Conservation (phyloP, 2,113 vertebrate species). For the Sturnira hondurensis region DNA sequence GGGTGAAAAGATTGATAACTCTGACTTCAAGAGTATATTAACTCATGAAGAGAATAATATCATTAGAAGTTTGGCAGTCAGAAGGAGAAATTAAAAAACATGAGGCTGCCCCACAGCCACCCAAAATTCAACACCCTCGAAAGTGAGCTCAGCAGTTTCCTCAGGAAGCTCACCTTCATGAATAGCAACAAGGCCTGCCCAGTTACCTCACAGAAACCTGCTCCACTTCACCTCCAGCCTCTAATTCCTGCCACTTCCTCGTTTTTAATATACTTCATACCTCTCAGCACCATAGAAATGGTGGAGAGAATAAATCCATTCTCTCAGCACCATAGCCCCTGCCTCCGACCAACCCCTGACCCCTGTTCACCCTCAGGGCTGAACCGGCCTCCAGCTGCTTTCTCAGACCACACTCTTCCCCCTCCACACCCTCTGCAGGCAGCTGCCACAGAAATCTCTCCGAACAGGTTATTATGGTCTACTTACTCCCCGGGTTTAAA, state of each 20-base stretch:
- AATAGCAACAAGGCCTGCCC: neutral
- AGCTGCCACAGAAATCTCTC: neutral
- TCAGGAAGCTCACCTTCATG: neutral
- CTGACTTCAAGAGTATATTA: neutral
- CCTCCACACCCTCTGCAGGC: neutral
- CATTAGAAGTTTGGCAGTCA: neutral
- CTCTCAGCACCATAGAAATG: too few relatives aligned
- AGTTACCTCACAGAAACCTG: neutral
- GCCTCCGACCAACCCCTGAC: neutral
- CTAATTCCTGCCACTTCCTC: neutral
- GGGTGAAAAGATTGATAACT: neutral
- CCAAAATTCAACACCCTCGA: neutral
- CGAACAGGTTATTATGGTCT: neutral
- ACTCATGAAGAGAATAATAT: neutral
- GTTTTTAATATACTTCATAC: neutral
- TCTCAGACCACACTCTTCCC: neutral
- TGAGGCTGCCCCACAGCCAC: neutral
- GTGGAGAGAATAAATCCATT: too few relatives aligned
- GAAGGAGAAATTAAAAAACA: neutral
- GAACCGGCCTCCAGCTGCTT: neutral
- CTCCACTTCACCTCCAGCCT: neutral
- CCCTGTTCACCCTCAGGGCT: rapidly evolving
- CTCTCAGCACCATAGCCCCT: neutral
- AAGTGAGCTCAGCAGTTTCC: neutral
- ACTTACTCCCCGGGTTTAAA: neutral